Base-by-base conservation (phyloP, 1,140 invertebrate species). In the Trinorchestia longiramus region DNA sequence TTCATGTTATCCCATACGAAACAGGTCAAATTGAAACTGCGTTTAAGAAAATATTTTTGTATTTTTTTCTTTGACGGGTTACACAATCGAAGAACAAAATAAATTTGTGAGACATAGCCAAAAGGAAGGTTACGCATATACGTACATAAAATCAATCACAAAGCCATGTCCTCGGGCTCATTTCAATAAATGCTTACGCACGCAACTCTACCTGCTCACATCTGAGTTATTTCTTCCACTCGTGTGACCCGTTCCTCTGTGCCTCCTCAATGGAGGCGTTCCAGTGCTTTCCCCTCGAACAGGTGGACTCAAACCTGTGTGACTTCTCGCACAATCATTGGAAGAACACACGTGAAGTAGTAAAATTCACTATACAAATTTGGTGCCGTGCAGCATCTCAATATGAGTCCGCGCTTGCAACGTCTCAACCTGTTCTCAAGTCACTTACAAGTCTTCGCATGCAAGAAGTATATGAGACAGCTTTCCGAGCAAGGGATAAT, bases 41-140 rank as follows among this genome's bases (percentile, higher is more conserved):
- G 17, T 41, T 42, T 94, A 94, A 94, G 92, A 94, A 94, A 94
- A 94, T 94, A 94, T 94, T 94, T 94, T 94, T 94, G 92, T 94
- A 94, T 94, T 94, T 94, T 94, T 94, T 94, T 94, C 44, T 94
- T 45, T 43, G 92, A 94, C 92, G 44, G 88, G 92, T 94, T 94
- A 94, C 92, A 94, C 92, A 45, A 94, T 94, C 43, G 43, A 94
- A 45, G 92, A 94, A 94, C 92, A 94, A 94, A 94, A 45, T 94
- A n/a, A 94, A 94, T 94, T 94, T 94, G 8, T 15, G 92, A 43
- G 92, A 94, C 92, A 47, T 43, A 94, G 92, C 92, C 62, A 77
- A 23, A 77, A 11, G 62, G 62, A 77, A 77, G 62, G 62, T 77
- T 77, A 23, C 62, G 62, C 62, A 77, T 77, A 77, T 77, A 77